Evolutionary conservation across 1,140 invertebrate species (phyloP).

Genomic region (Zophobas atratus): DNA sequence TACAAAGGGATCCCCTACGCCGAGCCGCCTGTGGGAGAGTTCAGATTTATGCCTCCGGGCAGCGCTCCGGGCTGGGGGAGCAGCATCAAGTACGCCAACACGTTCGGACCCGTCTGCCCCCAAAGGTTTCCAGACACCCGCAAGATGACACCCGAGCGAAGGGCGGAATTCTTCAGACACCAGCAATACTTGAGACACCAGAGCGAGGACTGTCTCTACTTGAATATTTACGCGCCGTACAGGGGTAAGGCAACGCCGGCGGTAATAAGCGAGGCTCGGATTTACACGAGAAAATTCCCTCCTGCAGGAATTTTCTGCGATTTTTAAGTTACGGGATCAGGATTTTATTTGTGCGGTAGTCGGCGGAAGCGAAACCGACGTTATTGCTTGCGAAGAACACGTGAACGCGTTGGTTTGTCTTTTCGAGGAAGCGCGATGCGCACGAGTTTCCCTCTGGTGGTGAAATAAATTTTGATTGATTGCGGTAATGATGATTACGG

Average conservation of each 20-base stretch:
- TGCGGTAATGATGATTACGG: constrained; percentile 23
- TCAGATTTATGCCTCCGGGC: constrained; percentile 89
- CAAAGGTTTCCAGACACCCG: constrained; percentile 79
- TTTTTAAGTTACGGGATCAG: not conserved
- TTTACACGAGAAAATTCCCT: too few relatives aligned
- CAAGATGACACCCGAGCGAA: constrained; percentile 76
- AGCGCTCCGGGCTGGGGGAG: constrained; percentile 62
- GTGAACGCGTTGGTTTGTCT: constrained; percentile 2
- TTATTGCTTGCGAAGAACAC: not conserved
- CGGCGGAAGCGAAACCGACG: too few relatives aligned
- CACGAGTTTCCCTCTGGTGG: constrained; percentile 1
- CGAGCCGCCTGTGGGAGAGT: constrained; percentile 84
- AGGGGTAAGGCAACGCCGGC: constrained; percentile 69
- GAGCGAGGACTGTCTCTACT: constrained; percentile 93
- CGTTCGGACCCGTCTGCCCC: constrained; percentile 89
- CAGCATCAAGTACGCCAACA: constrained; percentile 71
- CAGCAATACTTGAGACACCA: constrained; percentile 81
- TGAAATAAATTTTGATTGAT: constrained; percentile 43
- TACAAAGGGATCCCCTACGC: constrained; percentile 91
- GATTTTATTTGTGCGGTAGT: not conserved
- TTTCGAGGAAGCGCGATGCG: constrained; percentile 10
- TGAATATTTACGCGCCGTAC: constrained; percentile 94
- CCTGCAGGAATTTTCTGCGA: too few relatives aligned
- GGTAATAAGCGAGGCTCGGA: not conserved
- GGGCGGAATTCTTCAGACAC: constrained; percentile 79